phyloP scores from a whole-genome alignment of 2,113 vertebrate species.

The Numida meleagris region DNA sequence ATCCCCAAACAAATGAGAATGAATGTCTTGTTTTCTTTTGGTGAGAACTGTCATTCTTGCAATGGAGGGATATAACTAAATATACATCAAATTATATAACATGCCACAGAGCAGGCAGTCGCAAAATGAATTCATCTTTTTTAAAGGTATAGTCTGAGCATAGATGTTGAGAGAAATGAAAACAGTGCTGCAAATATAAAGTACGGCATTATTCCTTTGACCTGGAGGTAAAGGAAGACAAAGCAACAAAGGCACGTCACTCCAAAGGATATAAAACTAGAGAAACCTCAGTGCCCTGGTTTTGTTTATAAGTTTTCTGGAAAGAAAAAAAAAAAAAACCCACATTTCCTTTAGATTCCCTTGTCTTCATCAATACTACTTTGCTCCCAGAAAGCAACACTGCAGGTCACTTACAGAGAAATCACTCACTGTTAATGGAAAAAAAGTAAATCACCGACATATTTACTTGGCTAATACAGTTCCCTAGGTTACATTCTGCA shows the following conservation, averaged over 20 bases:
- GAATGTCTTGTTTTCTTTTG: constrained; percentile 33
- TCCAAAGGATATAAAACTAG: constrained; percentile 43
- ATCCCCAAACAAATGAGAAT: constrained; percentile 49
- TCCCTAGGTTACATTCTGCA: constrained; percentile 22
- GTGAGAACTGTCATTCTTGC: constrained; percentile 47
- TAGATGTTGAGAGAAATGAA: constrained; percentile 46
- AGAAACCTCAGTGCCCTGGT: background rate
- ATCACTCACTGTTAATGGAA: constrained; percentile 47
- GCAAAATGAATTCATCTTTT: constrained; percentile 61
- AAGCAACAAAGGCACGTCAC: constrained; percentile 37
- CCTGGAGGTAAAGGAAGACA: constrained; percentile 65
- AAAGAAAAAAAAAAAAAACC: constrained; percentile 18
- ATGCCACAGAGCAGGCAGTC: constrained; percentile 28
- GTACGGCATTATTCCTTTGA: constrained; percentile 51
- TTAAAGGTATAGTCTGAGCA: constrained; percentile 33
- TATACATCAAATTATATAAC: constrained; percentile 54
- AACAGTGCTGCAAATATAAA: constrained; percentile 15
- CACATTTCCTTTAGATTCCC: background rate
- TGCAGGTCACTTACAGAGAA: constrained; percentile 12
- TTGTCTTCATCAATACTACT: background rate
- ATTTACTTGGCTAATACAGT: constrained; percentile 30
- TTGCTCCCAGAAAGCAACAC: constrained; percentile 24
- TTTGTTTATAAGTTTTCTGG: background rate
- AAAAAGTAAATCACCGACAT: constrained; percentile 31
- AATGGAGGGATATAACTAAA: constrained; percentile 63